These are phyloP conservation scores for Prunella fulvescens DNA, from an alignment of 2,113 vertebrate species.

Conservation along the genomic window DNA sequence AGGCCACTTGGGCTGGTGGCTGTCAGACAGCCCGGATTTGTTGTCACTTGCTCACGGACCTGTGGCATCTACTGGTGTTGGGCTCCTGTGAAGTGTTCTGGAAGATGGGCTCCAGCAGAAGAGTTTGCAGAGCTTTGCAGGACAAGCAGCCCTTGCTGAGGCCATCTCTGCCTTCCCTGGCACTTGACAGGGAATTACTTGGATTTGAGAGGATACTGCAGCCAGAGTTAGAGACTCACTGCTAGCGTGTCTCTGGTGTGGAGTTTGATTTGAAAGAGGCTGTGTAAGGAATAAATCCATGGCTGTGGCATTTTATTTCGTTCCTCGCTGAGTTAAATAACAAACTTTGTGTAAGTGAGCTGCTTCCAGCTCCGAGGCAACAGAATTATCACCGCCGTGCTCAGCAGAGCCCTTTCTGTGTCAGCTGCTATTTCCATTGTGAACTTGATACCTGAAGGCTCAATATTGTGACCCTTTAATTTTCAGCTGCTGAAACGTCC, in stretches of 20 bases:
- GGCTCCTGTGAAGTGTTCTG: not conserved
- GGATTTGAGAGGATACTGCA: not conserved
- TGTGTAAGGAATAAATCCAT: not conserved
- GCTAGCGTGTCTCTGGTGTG: rapidly evolving
- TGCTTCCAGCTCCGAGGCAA: conserved; percentile 38
- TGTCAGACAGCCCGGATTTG: rapidly evolving
- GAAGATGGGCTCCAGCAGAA: not conserved
- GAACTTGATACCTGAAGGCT: conserved; percentile 48
- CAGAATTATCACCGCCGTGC: not conserved
- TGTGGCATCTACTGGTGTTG: not conserved
- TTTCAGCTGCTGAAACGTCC: conserved; percentile 35
- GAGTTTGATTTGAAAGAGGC: not conserved
- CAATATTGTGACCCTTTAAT: conserved; percentile 67
- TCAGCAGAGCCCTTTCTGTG: conserved; percentile 3
- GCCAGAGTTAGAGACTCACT: not conserved
- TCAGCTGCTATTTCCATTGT: conserved; percentile 54
- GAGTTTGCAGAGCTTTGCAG: not conserved
- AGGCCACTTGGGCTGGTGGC: not conserved
- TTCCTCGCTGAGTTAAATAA: conserved; percentile 56
- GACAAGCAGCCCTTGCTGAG: not conserved
- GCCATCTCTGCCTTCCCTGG: rapidly evolving
- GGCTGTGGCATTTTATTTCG: conserved; percentile 25
- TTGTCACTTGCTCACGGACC: not conserved
- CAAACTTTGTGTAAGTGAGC: conserved; percentile 21
- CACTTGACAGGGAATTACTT: not conserved